Conservation (phyloP, 2,113 vertebrate species). For the Quiscalus mexicanus region DNA sequence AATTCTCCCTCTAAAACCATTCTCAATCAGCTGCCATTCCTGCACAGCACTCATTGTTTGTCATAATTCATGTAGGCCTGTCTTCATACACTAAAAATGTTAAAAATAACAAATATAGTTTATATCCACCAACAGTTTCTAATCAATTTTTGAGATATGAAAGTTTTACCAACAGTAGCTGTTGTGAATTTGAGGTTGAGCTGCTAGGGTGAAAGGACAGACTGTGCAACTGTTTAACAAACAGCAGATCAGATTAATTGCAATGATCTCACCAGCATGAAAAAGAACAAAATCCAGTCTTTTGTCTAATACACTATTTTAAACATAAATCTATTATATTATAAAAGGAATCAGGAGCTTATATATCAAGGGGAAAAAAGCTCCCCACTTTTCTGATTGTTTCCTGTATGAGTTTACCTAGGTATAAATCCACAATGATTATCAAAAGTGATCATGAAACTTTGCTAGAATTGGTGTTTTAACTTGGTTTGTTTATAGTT, state of each 20-base stretch:
- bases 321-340: background rate
- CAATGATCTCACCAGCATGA: background rate
- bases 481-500: background rate
- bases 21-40: background rate
- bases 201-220: background rate
- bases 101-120: background rate
- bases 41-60: background rate
- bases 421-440: background rate
- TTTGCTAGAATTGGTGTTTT: background rate
- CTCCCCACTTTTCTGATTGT: background rate
- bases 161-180: background rate
- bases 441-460: background rate
- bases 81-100: background rate
- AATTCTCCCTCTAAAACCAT: background rate
- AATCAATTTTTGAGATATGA: background rate
- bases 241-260: background rate
- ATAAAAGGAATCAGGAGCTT: background rate
- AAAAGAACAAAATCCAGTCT: background rate
- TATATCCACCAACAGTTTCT: background rate
- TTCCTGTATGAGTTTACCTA: background rate
- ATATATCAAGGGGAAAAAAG: accelerated
- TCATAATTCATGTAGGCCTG: background rate
- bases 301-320: background rate
- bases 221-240: background rate
- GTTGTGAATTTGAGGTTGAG: background rate